These are phyloP conservation scores for Mnemiopsis leidyi DNA, from an alignment of 37 sponge, comb jelly and placozoan genomes.

Conservation along the genomic window DNA sequence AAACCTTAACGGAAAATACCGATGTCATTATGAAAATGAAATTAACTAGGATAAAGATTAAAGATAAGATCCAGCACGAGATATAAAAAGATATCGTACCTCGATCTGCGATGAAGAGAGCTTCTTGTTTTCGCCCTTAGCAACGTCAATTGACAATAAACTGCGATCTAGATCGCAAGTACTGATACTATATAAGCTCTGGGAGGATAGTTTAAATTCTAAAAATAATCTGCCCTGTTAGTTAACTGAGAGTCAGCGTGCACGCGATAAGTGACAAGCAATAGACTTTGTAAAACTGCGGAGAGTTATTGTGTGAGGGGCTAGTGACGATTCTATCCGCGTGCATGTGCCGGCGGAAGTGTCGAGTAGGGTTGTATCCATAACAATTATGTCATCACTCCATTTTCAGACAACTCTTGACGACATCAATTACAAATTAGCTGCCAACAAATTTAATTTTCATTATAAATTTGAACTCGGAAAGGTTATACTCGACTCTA, in stretches of 20 bases:
- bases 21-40: too few relatives aligned
- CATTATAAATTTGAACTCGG: too few relatives aligned
- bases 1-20: too few relatives aligned
- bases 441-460: too few relatives aligned
- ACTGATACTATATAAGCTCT: neutral
- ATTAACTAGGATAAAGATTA: too few relatives aligned
- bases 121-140: slow-evolving; percentile 39
- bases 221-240: neutral
- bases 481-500: too few relatives aligned
- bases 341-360: neutral
- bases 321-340: neutral
- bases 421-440: too few relatives aligned
- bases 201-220: neutral
- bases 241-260: neutral
- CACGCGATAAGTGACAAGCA: neutral
- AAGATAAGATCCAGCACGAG: too few relatives aligned
- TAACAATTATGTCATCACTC: neutral
- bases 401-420: too few relatives aligned
- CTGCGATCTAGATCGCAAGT: neutral
- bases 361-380: neutral
- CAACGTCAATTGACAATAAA: slow-evolving; percentile 23
- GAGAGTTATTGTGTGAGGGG: neutral
- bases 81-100: neutral
- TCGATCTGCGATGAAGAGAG: neutral
- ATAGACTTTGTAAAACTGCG: neutral